Evolutionary conservation across 2,888 invertebrate species (phyloP).

Genomic region (Microctonus brassicae): DNA sequence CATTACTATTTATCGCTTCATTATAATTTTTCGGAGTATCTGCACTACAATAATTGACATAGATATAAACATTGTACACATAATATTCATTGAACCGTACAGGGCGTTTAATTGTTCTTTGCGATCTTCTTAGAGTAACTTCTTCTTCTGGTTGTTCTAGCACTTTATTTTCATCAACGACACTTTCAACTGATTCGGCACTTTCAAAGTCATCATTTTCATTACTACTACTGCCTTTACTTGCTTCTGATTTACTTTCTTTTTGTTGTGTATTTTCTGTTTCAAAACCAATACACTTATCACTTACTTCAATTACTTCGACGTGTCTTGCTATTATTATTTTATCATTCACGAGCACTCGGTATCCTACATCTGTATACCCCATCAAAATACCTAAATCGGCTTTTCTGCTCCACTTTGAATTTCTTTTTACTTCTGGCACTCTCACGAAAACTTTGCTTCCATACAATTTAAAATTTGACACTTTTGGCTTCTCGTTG

Average conservation of each 20-base stretch:
- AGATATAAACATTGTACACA: constrained; percentile 3
- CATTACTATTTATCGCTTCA: constrained; percentile 1
- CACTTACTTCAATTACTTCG: constrained; percentile 32
- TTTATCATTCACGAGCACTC: constrained; percentile 38
- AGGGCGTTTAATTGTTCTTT: background rate
- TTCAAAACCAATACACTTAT: constrained; percentile 18
- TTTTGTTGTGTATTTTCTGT: background rate
- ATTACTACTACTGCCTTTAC: background rate
- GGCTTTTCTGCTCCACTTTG: constrained; percentile 40
- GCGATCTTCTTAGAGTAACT: background rate
- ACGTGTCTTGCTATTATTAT: constrained; percentile 43
- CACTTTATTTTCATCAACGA: too few species aligned
- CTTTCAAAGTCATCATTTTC: background rate
- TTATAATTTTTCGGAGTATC: constrained; percentile 5
- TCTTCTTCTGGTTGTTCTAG: too few species aligned
- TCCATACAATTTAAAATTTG: constrained; percentile 43
- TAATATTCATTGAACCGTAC: background rate
- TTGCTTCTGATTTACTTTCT: background rate
- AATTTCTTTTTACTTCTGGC: constrained; percentile 39
- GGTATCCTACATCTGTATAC: constrained; percentile 34
- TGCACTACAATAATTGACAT: constrained; percentile 14
- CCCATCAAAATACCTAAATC: constrained; percentile 41
- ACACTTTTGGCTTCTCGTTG: constrained; percentile 37
- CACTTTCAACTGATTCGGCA: too few species aligned
- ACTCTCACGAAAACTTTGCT: constrained; percentile 44